These are phyloP conservation scores for Ametastegia equiseti DNA, from an alignment of 2,888 invertebrate genomes.

Conservation along the genomic window DNA sequence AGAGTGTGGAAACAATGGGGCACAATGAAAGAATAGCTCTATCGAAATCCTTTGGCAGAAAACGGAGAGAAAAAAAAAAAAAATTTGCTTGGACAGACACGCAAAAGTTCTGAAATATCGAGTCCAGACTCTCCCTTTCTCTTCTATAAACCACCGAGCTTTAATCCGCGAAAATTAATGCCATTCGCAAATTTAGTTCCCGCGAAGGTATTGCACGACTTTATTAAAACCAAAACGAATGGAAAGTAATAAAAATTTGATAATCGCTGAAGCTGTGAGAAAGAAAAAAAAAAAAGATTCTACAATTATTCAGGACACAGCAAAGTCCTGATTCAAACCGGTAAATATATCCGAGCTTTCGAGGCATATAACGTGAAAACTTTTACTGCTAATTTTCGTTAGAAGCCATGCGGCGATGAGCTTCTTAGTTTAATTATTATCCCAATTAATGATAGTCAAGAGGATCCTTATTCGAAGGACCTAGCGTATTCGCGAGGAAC, in stretches of 20 bases:
- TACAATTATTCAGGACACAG: not conserved
- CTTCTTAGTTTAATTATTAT: conserved; percentile 3
- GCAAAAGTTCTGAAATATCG: conserved; percentile 7
- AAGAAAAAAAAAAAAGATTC: not conserved
- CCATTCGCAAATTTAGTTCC: too few species aligned
- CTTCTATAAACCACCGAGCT: too few species aligned
- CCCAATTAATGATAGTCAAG: conserved; percentile 1
- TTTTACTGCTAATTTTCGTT: not conserved
- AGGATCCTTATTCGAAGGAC: conserved; percentile 21
- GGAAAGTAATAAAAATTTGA: too few species aligned
- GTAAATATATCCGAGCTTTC: not conserved
- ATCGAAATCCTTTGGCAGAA: not conserved
- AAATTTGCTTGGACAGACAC: not conserved
- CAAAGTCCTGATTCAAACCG: not conserved
- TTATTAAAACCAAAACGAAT: too few species aligned
- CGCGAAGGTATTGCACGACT: too few species aligned
- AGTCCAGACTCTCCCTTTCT: too few species aligned
- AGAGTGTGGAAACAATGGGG: conserved; percentile 27
- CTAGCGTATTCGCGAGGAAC: not conserved
- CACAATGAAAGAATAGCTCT: too few species aligned
- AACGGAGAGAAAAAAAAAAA: not conserved
- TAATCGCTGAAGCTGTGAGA: too few species aligned
- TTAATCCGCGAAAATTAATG: too few species aligned
- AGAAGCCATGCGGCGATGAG: not conserved
- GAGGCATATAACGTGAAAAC: not conserved